Percentiles rank a stretch among this genome's conserved stretches.
These are phyloP conservation scores for Cecidostiba fungosa DNA, from an alignment of 2,888 invertebrate genomes.

Conservation along the genomic window DNA sequence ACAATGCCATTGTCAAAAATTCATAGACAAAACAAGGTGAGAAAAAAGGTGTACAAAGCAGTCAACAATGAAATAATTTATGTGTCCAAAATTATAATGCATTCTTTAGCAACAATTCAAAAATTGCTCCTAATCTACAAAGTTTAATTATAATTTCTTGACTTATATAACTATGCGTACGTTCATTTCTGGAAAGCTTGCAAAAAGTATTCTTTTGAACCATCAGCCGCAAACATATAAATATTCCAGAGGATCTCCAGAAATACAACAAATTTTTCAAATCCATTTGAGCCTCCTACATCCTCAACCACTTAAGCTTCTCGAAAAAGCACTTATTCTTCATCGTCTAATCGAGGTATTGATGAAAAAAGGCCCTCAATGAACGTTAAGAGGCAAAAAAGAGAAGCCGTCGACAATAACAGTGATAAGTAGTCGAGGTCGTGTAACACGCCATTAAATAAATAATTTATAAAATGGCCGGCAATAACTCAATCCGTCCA, in stretches of 20 bases:
- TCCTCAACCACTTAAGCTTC: not conserved
- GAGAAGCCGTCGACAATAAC: not conserved
- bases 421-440: not conserved
- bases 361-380: not conserved
- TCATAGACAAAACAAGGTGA: no score
- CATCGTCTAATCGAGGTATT: not conserved
- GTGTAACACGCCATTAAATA: slow-evolving; percentile 21
- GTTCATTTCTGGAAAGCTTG: no score
- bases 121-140: no score
- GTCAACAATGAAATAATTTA: no score
- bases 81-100: no score
- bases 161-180: no score
- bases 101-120: no score
- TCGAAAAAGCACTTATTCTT: not conserved
- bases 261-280: not conserved
- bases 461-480: slow-evolving; percentile 39
- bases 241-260: no score
- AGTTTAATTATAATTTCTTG: no score
- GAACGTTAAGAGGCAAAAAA: not conserved
- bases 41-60: no score
- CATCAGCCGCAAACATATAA: no score
- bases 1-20: not conserved
- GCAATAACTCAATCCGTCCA: slow-evolving; percentile 19
- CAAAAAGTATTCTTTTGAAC: no score
- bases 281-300: not conserved